Base-by-base conservation (phyloP, 2,113 vertebrate genomes). In the Aix galericulata region DNA sequence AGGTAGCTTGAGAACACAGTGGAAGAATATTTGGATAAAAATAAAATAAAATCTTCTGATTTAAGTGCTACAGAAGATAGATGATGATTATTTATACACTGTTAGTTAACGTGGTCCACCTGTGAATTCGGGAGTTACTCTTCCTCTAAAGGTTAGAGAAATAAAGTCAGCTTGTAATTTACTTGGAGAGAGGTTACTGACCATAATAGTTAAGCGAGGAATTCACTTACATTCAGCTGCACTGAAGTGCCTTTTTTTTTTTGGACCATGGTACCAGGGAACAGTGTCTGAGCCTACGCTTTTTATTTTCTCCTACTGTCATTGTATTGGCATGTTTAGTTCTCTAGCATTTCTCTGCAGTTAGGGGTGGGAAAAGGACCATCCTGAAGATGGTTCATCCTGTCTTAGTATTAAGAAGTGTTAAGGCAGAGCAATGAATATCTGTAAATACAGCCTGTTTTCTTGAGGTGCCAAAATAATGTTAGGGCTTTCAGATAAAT, bases 91-190 rank as follows among this genome's bases (percentile, higher is more conserved):
- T 79, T 87, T 91, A 75, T 10, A 50, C 85, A 74, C 58, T 78
- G 56, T 75, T 85, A 66, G 66, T 71, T 78, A 59, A 56, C 20
- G 42, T 71, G 73, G n/a, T 63, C 94, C 55, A 77, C 46, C 27
- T 27, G 1, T 78, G n/a, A 88, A 93, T 92, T 91, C 83, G 56
- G n/a, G 68, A 88, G 88, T 96, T 90, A 74, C 20, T 84, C 36
- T 34, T 94, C 29, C 14, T 79, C 50, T 73, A 52, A 86, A 68
- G 63, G 36, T 84, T 78, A 31, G 68, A 89, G 52, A 83, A 83
- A 56, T 73, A 18, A 64, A 84, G 17, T 17, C 53, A 64, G n/a
- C 68, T 64, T 88, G n/a, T 91, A 74, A 74, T 81, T 91, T 40
- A 55, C n/a, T 88, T 46, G 55, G 40, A 88, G 59, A 21, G 9